A percentile compares a stretch with the other conserved stretches of the same genome.
Conservation (phyloP, 2,113 vertebrate species). For the Phalacrocorax pelagicus region DNA sequence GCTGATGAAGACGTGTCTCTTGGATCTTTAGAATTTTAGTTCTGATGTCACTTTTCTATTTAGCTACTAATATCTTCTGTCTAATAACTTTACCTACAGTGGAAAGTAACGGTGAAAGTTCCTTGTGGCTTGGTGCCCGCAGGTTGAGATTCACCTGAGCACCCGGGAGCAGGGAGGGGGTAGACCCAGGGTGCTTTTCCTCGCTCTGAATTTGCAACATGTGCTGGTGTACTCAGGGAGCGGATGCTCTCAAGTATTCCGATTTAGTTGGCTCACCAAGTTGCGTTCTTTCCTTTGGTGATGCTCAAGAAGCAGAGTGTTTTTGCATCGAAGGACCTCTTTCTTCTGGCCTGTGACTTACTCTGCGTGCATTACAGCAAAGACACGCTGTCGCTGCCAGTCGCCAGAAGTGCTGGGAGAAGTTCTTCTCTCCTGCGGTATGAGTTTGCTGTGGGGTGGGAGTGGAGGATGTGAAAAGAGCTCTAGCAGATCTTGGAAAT, state of each 20-base stretch:
- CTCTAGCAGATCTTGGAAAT: background rate
- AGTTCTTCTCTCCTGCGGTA: background rate
- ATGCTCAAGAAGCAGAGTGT: background rate
- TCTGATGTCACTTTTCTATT: background rate
- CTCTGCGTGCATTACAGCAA: rapidly evolving
- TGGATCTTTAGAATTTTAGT: background rate
- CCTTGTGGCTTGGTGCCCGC: background rate
- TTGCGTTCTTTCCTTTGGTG: background rate
- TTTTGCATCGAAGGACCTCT: background rate
- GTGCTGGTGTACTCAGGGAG: background rate
- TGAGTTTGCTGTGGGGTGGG: background rate
- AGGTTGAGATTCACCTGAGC: background rate
- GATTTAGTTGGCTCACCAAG: background rate
- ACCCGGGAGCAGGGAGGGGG: background rate
- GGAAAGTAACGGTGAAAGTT: background rate
- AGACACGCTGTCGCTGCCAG: background rate
- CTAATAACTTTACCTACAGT: background rate
- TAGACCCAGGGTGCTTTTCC: background rate
- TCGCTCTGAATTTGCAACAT: background rate
- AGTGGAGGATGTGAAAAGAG: background rate
- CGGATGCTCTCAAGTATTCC: rapidly evolving
- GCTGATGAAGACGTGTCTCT: background rate
- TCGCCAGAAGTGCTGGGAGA: background rate
- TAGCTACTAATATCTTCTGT: background rate
- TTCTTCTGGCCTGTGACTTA: background rate